phyloP scores from a whole-genome alignment of 2,113 vertebrate genomes.

The Calonectris borealis region DNA sequence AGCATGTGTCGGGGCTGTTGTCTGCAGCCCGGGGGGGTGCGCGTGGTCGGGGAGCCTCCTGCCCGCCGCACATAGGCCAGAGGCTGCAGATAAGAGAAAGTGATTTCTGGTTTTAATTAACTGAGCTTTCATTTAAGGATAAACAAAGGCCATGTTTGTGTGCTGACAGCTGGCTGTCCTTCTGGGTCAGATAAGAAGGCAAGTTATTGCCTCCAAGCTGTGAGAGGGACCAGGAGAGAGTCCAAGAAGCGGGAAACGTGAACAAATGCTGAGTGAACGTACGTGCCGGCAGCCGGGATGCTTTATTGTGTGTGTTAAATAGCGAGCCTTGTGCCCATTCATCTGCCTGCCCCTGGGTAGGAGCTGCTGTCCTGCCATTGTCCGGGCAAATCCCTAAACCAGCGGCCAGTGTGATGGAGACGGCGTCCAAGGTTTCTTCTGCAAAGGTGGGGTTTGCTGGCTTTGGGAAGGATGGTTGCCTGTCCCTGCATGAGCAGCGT shows the following conservation, averaged over 20 bases:
- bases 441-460: not conserved
- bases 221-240: constrained; percentile 30
- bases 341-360: not conserved
- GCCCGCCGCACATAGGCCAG: not conserved
- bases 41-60: not conserved
- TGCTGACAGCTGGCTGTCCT: constrained; percentile 61
- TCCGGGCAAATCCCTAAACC: not conserved
- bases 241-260: not conserved
- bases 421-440: not conserved
- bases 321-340: not conserved
- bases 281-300: not conserved
- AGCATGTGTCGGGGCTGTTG: not conserved
- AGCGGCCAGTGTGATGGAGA: not conserved
- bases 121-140: constrained; percentile 44
- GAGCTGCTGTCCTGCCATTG: not conserved
- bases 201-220: constrained; percentile 40
- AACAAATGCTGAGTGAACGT: not conserved
- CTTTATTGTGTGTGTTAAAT: not conserved
- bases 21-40: not conserved
- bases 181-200: constrained; percentile 62
- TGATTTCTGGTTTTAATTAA: constrained; percentile 60
- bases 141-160: constrained; percentile 63
- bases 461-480: not conserved
- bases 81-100: constrained; percentile 38
- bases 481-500: rapidly evolving